These are phyloP conservation scores for Orthonyx spaldingii DNA, from an alignment of 2,113 vertebrate species.

Conservation along the genomic window DNA sequence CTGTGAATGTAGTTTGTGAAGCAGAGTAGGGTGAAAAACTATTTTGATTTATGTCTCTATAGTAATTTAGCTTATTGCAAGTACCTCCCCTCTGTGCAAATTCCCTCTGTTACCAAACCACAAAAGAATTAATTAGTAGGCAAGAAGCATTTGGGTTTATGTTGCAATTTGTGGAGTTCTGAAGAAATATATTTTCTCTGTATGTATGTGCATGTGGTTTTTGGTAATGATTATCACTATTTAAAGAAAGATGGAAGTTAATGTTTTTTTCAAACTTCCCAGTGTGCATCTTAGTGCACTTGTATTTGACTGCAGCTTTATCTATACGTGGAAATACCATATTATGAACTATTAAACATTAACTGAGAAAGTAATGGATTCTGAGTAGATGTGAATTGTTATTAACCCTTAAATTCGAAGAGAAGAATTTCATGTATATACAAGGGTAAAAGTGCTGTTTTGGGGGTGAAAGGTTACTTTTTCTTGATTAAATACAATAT, in stretches of 20 bases:
- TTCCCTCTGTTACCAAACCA: not conserved
- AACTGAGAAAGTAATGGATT: not conserved
- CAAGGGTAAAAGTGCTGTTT: not conserved
- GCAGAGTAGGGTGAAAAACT: not conserved
- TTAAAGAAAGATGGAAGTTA: not conserved
- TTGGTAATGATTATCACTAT: not conserved
- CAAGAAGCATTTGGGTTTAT: not conserved
- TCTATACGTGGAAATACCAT: not conserved
- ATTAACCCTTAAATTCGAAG: not conserved
- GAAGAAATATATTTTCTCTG: not conserved
- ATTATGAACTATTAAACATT: not conserved
- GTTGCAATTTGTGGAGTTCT: not conserved
- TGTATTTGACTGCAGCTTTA: not conserved
- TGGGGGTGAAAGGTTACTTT: not conserved
- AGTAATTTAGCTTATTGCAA: not conserved
- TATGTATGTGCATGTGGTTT: not conserved
- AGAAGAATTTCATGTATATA: not conserved
- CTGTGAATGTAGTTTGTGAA: not conserved
- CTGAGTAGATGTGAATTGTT: not conserved
- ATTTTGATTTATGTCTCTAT: not conserved
- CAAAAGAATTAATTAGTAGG: slow-evolving; percentile 13
- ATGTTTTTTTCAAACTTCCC: not conserved
- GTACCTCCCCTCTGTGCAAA: not conserved
- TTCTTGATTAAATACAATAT: not conserved
- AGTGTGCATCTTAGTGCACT: not conserved